Conservation (phyloP, 2,113 vertebrate genomes). For the Elanus axillaris region DNA sequence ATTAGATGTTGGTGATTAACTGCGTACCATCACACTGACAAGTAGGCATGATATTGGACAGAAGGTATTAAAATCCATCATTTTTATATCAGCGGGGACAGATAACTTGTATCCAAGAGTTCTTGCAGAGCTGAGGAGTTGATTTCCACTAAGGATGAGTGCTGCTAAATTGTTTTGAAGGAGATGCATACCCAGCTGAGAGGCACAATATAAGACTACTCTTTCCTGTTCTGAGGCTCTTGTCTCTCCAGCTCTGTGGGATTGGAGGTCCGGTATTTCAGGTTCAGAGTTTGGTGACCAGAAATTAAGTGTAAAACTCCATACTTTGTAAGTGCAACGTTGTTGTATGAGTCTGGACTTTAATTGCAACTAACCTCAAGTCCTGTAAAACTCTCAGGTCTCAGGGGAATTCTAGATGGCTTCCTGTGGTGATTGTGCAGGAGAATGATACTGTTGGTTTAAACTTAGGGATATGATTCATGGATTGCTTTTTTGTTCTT, state of each 20-base stretch:
- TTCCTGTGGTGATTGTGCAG: background rate
- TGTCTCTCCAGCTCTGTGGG: background rate
- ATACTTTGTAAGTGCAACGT: background rate
- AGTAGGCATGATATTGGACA: constrained; percentile 33
- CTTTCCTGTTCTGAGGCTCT: background rate
- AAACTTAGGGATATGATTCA: background rate
- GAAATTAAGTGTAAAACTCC: background rate
- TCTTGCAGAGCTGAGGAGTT: background rate
- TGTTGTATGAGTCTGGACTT: background rate
- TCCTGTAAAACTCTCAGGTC: background rate
- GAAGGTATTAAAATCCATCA: constrained; percentile 43
- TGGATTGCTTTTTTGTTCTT: background rate
- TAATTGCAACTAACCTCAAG: background rate
- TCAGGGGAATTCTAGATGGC: background rate
- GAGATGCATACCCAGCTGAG: background rate
- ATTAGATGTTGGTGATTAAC: constrained; percentile 36
- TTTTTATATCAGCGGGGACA: constrained; percentile 26
- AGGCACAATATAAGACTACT: background rate
- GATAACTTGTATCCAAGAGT: constrained; percentile 3
- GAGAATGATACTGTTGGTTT: background rate
- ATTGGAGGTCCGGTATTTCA: background rate
- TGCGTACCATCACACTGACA: background rate
- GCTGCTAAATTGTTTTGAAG: constrained; percentile 11
- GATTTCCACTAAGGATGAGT: constrained; percentile 18
- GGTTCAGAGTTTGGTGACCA: background rate